A percentile compares a stretch with the other conserved stretches of the same genome.
These are phyloP conservation scores for Helarctos malayanus DNA, from an alignment of 2,797 vertebrate species.

Conservation along the genomic window DNA sequence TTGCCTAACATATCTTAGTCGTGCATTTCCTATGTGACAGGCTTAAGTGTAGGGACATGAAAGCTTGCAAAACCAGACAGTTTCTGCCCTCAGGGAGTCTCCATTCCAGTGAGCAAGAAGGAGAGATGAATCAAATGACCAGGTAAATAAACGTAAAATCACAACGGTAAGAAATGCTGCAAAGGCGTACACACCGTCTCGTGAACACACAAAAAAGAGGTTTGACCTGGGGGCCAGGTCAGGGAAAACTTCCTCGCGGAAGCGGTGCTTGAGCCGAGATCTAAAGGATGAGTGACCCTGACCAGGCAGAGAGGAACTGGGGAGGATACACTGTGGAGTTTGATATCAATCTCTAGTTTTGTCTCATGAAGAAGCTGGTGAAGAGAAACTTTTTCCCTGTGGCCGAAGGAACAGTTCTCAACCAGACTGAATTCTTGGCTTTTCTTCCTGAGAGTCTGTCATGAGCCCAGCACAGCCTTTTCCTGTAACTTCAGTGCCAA, in stretches of 20 bases:
- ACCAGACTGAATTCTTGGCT: not conserved
- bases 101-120: not conserved
- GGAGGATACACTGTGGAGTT: constrained; percentile 5
- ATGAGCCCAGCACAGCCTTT: not conserved
- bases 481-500: not conserved
- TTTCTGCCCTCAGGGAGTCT: not conserved
- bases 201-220: not conserved
- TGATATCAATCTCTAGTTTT: constrained; percentile 42
- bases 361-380: not conserved
- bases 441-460: not conserved
- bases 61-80: not conserved
- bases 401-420: not conserved
- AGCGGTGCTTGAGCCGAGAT: constrained; percentile 63
- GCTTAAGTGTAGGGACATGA: not conserved
- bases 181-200: not conserved
- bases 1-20: not conserved
- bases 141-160: not conserved
- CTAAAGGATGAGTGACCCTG: constrained; percentile 47
- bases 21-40: not conserved
- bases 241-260: constrained; percentile 76
- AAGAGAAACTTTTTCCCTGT: not conserved
- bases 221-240: constrained; percentile 62
- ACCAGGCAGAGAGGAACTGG: constrained; percentile 52
- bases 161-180: not conserved
- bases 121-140: not conserved